phyloP scores from a whole-genome alignment of 2,888 invertebrate genomes.

The Xylota sylvarum region DNA sequence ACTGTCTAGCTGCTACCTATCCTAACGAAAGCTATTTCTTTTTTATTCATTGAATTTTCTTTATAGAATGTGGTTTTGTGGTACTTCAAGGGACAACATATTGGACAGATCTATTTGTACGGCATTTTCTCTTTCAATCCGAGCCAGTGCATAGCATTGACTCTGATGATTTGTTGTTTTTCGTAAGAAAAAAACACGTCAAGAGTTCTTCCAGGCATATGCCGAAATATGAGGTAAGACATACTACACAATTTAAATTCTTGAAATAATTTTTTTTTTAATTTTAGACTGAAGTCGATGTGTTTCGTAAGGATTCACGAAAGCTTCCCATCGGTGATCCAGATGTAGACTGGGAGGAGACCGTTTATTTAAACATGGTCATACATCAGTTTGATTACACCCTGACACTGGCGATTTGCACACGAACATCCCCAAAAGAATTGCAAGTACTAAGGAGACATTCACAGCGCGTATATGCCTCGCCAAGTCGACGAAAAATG shows the following conservation, averaged over 20 bases:
- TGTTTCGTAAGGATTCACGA: slow-evolving; percentile 98
- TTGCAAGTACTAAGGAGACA: slow-evolving; percentile 97
- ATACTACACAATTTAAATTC: not conserved
- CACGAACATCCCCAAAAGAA: slow-evolving; percentile 98
- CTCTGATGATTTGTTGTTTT: slow-evolving; percentile 97
- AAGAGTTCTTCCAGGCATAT: slow-evolving; percentile 94
- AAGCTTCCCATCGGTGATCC: slow-evolving; percentile 98
- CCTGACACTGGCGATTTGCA: slow-evolving; percentile 98
- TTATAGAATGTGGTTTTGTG: slow-evolving; percentile 94
- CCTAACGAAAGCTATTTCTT: too few relatives aligned
- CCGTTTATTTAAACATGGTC: slow-evolving; percentile 98
- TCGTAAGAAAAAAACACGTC: slow-evolving; percentile 96
- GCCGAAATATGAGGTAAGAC: slow-evolving; percentile 93
- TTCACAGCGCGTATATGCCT: slow-evolving; percentile 98
- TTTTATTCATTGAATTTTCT: not conserved
- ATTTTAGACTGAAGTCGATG: slow-evolving; percentile 95
- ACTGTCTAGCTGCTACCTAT: too few relatives aligned
- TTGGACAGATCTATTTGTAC: slow-evolving; percentile 97
- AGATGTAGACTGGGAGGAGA: slow-evolving; percentile 99
- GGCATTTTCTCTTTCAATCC: slow-evolving; percentile 96
- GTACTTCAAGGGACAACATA: slow-evolving; percentile 96
- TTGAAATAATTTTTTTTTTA: not conserved
- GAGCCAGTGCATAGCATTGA: slow-evolving; percentile 92
- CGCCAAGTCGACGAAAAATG: slow-evolving; percentile 98
- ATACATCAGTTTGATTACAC: slow-evolving; percentile 99